These are phyloP conservation scores for Albula goreensis DNA, from an alignment of 2,113 vertebrate species.

Conservation along the genomic window DNA sequence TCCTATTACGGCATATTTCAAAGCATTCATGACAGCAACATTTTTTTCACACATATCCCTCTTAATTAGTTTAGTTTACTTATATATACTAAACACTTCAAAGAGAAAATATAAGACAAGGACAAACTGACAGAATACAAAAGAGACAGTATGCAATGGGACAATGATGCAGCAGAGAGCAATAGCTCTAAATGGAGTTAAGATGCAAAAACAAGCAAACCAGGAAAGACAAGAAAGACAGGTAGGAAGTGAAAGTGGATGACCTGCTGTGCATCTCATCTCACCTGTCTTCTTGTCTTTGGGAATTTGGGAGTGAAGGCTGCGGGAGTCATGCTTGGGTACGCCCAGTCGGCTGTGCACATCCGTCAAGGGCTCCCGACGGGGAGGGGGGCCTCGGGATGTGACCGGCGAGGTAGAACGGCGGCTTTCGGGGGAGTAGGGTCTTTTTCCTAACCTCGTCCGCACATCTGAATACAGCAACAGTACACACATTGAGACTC, in stretches of 20 bases:
- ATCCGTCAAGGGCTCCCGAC: slow-evolving; percentile 82
- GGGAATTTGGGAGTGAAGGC: slow-evolving; percentile 70
- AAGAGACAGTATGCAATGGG: too few relatives aligned
- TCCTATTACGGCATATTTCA: background rate
- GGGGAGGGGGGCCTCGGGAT: slow-evolving; percentile 52
- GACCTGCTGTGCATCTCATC: background rate
- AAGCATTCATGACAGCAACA: background rate
- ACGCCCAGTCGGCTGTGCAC: slow-evolving; percentile 90
- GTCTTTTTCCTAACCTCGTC: slow-evolving; percentile 88
- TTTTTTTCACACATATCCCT: background rate
- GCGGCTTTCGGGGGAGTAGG: slow-evolving; percentile 78
- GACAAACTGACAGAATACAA: background rate
- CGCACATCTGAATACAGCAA: slow-evolving; percentile 77
- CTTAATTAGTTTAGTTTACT: background rate
- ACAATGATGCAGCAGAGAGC: too few relatives aligned
- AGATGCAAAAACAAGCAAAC: too few relatives aligned
- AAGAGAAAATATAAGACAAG: background rate
- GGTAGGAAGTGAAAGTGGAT: background rate
- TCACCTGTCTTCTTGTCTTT: slow-evolving; percentile 88
- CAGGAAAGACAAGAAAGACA: background rate
- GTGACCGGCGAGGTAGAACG: slow-evolving; percentile 64
- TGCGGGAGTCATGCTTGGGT: slow-evolving; percentile 74
- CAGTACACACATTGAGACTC: background rate
- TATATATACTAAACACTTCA: too few relatives aligned
- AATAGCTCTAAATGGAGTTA: too few relatives aligned